Evolutionary conservation across 2,888 invertebrate species (phyloP), one percentile per base, ranked within the genome.

Genomic region (Mesorhabditis spiculigera): DNA sequence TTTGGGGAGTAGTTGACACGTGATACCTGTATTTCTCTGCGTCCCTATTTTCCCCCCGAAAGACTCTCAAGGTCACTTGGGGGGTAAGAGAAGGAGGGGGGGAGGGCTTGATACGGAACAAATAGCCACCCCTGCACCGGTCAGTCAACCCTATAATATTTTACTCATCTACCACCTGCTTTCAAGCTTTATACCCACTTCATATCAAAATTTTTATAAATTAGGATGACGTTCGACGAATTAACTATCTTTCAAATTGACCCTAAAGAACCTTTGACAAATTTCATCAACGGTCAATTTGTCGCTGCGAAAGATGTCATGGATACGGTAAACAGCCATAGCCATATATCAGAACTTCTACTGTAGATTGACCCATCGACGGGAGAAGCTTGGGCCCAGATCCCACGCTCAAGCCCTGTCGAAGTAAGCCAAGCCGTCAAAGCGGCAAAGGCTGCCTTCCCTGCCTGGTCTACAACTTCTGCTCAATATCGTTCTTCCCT

Each of bases 381-480:
- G n/a, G 58, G 58, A 50, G n/a, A 50, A 50, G 83, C 68, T 69
- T 67, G 45, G 62, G 62, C 62, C 68, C 62, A 28, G 65, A 83
- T 90, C 42, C 88, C 89, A 0, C 87, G 88, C 83, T 88, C 88
- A 67, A 84, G 81, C 16, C 78, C 74, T 8, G 68, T 66, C 2
- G 87, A 88, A 43, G 86, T 87, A 1, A 81, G 85, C 16, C 58
- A 73, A 42, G 88, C 87, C 0, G 88, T 89, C 0, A 68, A 73
- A 43, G 88, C 89, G 2, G 89, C 89, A 1, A 84, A 86, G 61
- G 75, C 75, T 5, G 89, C 89, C 0, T 89, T 89, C 78, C 76
- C 81, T 78, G 89, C 89, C 68, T 90, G 89, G 89, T 87, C 88
- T 0, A 66, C 72, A 4, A 86, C 86, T 13, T 82, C 88, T 10